Evolutionary conservation across 2,888 invertebrate species (phyloP).

Genomic region (Dynastes tityus): DNA sequence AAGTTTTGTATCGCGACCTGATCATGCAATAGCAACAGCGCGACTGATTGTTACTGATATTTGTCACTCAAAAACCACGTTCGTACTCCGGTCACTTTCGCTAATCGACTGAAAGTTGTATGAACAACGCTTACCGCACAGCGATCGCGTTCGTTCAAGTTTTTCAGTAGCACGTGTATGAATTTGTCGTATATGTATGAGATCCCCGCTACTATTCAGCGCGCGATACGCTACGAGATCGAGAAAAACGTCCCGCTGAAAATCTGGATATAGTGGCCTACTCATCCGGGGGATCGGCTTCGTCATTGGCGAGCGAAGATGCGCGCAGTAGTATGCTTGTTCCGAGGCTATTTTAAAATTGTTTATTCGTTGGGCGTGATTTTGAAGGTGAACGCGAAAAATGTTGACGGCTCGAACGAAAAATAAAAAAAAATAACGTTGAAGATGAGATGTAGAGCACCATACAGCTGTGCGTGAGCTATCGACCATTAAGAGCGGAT

Average conservation of each 20-base stretch:
- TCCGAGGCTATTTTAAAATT: constrained; percentile 52
- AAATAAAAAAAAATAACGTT: neutral
- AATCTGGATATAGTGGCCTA: constrained; percentile 51
- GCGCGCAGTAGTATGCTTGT: constrained; percentile 12
- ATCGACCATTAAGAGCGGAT: too few species aligned
- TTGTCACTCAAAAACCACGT: too few species aligned
- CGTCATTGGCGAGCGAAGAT: constrained; percentile 47
- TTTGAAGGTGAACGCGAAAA: constrained; percentile 50
- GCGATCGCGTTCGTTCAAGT: constrained; percentile 3
- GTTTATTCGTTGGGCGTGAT: constrained; percentile 49
- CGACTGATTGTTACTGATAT: too few species aligned
- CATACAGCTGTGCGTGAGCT: too few species aligned
- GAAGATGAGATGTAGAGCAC: too few species aligned
- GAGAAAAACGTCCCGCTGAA: constrained; percentile 44
- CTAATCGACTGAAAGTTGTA: constrained; percentile 27
- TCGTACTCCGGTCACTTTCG: neutral
- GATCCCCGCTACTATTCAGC: neutral
- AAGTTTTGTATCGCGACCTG: too few species aligned
- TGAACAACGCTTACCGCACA: neutral
- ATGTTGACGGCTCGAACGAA: constrained; percentile 37
- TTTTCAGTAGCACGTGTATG: constrained; percentile 31
- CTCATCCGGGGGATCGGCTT: constrained; percentile 50
- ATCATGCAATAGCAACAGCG: too few species aligned
- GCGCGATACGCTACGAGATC: neutral
- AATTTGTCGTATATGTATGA: neutral